Percentiles rank a stretch among this genome's conserved stretches.
Evolutionary conservation across 1,140 invertebrate species (phyloP).

Genomic region (Gonatopus flavifemur): DNA sequence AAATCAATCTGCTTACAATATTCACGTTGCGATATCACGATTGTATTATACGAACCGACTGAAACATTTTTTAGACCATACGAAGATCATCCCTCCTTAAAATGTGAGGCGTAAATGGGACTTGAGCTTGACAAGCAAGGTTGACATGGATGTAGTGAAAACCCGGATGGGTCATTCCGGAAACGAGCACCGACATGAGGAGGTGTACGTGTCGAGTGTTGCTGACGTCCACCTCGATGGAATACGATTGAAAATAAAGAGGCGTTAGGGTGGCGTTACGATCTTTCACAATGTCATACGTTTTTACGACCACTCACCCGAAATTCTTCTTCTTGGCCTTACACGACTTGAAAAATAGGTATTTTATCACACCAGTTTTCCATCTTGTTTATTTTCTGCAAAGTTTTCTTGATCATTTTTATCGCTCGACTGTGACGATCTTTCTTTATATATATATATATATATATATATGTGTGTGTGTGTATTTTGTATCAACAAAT

Average conservation of each 20-base stretch:
- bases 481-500: too few species aligned
- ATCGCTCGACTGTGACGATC: too few species aligned
- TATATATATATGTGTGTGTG: too few species aligned
- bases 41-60: not conserved
- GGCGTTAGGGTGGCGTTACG: conserved; percentile 11
- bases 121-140: not conserved
- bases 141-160: conserved; percentile 4
- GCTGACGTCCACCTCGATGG: conserved; percentile 17
- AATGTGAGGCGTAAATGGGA: conserved; percentile 6
- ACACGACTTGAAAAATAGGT: too few species aligned
- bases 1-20: not conserved
- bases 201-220: conserved; percentile 18
- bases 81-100: not conserved
- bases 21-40: not conserved
- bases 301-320: too few species aligned
- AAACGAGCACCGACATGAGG: conserved; percentile 18
- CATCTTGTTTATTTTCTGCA: too few species aligned
- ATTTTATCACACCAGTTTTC: too few species aligned
- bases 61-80: conserved; percentile 5
- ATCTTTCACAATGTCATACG: not conserved
- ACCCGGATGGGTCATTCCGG: conserved; percentile 9
- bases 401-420: too few species aligned
- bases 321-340: too few species aligned
- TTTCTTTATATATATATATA: too few species aligned
- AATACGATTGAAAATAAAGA: conserved; percentile 37